These are phyloP conservation scores for Ferdinandea cuprea DNA, from an alignment of 2,888 invertebrate genomes.

Conservation along the genomic window DNA sequence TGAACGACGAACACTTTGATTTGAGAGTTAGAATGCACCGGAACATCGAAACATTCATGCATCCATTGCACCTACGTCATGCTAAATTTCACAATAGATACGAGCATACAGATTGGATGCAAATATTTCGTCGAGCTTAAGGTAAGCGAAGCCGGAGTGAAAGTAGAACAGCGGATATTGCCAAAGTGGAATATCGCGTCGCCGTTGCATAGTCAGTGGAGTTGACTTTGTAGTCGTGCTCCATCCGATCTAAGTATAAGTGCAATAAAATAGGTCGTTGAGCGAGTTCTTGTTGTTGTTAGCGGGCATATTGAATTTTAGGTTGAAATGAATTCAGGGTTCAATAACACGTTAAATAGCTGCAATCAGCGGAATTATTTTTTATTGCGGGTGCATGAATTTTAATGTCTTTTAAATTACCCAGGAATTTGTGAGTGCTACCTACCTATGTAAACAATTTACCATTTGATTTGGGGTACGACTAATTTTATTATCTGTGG, in stretches of 20 bases:
- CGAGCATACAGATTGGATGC: conserved; percentile 43
- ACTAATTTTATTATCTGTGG: no score
- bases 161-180: conserved; percentile 69
- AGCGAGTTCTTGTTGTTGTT: conserved; percentile 37
- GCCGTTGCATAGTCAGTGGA: conserved; percentile 3
- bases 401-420: not conserved
- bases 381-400: not conserved
- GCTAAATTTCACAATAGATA: conserved; percentile 67
- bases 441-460: no score
- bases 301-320: not conserved
- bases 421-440: no score
- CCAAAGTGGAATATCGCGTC: conserved; percentile 27
- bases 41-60: conserved; percentile 41
- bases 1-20: conserved; percentile 63
- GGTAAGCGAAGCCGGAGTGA: conserved; percentile 47
- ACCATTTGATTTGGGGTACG: no score
- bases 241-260: no score
- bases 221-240: conserved; percentile 20
- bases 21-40: conserved; percentile 60
- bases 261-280: conserved; percentile 46
- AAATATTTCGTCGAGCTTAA: conserved; percentile 31
- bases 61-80: conserved; percentile 50
- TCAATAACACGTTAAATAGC: conserved; percentile 23
- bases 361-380: conserved; percentile 3
- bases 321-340: conserved; percentile 21